Conservation (phyloP, 2,888 invertebrate species). For the Hoplodrina blanda region DNA sequence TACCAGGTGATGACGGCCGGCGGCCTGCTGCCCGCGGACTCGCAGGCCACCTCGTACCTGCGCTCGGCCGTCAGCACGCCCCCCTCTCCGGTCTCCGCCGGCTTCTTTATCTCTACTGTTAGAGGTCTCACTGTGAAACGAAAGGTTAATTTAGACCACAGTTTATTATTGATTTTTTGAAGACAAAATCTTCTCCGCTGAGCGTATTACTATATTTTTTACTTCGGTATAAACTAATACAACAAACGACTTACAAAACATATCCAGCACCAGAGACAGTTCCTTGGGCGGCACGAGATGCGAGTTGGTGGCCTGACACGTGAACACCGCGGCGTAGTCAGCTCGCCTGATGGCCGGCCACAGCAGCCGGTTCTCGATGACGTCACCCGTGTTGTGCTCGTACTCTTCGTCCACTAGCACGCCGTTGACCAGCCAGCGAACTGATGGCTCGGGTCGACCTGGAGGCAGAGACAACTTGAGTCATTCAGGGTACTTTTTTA, state of each 20-base stretch:
- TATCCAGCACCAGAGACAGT: constrained; percentile 94
- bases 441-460: constrained; percentile 95
- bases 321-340: constrained; percentile 96
- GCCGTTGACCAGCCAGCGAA: constrained; percentile 96
- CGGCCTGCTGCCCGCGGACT: constrained; percentile 96
- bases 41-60: constrained; percentile 95
- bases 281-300: constrained; percentile 95
- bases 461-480: constrained; percentile 26
- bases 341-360: constrained; percentile 94
- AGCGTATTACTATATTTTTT: no score
- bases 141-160: not conserved
- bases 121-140: constrained; percentile 94
- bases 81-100: constrained; percentile 82
- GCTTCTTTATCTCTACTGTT: constrained; percentile 94
- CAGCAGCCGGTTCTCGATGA: constrained; percentile 95
- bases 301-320: constrained; percentile 96
- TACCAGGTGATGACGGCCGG: constrained; percentile 97
- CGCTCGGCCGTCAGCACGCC: constrained; percentile 95
- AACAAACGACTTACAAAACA: constrained; percentile 93
- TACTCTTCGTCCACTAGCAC: constrained; percentile 95
- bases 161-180: no score
- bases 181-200: no score
- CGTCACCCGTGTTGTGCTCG: constrained; percentile 96
- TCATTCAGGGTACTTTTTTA: no score
- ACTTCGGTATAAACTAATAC: not conserved